Evolutionary conservation across 2,113 vertebrate species (phyloP), one percentile per base, ranked within the genome.

Genomic region (Campylorhamphus procurvoides): DNA sequence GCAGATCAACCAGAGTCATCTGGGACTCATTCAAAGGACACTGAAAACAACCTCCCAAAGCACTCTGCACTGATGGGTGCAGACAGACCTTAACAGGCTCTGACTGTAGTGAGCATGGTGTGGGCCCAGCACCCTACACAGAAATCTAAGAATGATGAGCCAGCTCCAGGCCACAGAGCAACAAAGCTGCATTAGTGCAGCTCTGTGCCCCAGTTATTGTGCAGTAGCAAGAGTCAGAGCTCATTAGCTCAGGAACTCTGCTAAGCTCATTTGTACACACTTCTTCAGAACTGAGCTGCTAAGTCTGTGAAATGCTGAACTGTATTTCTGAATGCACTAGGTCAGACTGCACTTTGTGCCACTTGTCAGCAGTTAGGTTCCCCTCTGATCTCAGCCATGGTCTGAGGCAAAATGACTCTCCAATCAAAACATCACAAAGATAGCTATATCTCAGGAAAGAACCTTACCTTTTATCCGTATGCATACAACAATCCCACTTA

Each of bases 261-360:
- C 74, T 95, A 96, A 97, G 79, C 92, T 94, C 83, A 69, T 94
- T 95, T 90, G 76, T 92, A 84, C 64, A 58, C 79, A 74, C 4
- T 39, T 35, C 83, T 46, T 92, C 92, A 83, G 49, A 92, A 75
- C 25, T 17, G 23, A 93, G 85, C 85, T 87, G 92, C 63, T 90
- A 93, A 93, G 88, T 40, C 90, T 66, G 53, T 68, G 66, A 85
- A 95, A 95, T 69, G 82, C 46, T 83, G 67, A 76, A 85, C 49
- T 49, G 39, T 58, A 35, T 75, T 72, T 62, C 67, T 42, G 69
- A 84, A 78, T 8, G 33, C 44, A 18, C 47, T 12, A 67, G 79
- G 68, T 80, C 86, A 90, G 31, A 27, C 75, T 74, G 46, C 15
- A 33, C 73, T 79, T 56, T 31, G 42, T 35, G 44, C 25, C 23